Evolutionary conservation across 2,797 vertebrate species (phyloP).

Genomic region (Microctenopoma steveboyesi): DNA sequence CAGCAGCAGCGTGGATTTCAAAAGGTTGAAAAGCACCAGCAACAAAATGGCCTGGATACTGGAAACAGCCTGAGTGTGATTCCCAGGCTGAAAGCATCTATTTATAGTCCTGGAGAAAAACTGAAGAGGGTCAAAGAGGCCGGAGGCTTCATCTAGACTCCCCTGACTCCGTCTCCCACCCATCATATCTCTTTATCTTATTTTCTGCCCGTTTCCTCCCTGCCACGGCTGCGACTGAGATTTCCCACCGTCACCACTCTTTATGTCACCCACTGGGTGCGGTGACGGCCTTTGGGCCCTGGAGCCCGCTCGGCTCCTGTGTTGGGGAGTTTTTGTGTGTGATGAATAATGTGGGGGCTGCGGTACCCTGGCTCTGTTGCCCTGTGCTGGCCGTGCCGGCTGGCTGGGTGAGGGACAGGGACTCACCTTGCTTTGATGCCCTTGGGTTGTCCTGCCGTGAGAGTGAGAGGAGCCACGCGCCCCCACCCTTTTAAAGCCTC

Average conservation of each 20-base stretch:
- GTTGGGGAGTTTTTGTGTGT: conserved; percentile 24
- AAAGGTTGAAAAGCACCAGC: neutral
- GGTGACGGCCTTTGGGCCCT: conserved; percentile 21
- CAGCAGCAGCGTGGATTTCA: neutral
- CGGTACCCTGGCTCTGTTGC: conserved; percentile 34
- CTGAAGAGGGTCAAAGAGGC: conserved; percentile 12
- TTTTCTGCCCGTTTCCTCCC: conserved; percentile 32
- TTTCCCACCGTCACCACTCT: conserved; percentile 20
- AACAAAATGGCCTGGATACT: conserved; percentile 9
- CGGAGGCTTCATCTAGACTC: conserved; percentile 14
- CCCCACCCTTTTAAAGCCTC: conserved; percentile 91
- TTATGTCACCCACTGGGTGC: conserved; percentile 39
- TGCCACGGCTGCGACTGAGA: neutral
- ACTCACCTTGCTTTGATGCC: conserved; percentile 85
- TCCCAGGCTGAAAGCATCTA: conserved; percentile 11
- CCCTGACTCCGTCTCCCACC: neutral
- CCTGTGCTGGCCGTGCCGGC: conserved; percentile 16
- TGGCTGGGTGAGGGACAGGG: conserved; percentile 53
- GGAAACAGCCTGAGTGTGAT: conserved; percentile 15
- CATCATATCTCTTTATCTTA: conserved; percentile 33
- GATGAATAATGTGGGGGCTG: conserved; percentile 35
- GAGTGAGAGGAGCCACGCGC: conserved; percentile 80
- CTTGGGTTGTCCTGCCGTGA: conserved; percentile 81
- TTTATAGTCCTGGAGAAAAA: conserved; percentile 26
- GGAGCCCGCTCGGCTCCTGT: conserved; percentile 12